These are phyloP conservation scores for Apogon hyalosoma DNA, from an alignment of 2,797 vertebrate genomes.

Conservation along the genomic window DNA sequence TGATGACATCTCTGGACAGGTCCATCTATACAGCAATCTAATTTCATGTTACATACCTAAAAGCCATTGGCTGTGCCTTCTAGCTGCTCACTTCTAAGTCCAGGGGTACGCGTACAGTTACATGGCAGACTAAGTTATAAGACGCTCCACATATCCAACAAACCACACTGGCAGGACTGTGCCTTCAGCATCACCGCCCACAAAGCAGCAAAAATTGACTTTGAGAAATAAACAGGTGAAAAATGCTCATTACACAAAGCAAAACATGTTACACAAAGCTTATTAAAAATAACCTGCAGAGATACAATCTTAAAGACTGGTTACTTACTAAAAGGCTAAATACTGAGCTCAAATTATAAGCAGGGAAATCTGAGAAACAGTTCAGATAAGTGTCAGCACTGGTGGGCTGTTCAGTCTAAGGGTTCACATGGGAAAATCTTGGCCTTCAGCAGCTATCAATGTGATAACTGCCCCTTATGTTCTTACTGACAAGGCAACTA, in stretches of 20 bases:
- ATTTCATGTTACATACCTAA: background rate
- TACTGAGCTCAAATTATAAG: conserved; percentile 20
- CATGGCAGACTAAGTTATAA: background rate
- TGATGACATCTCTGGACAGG: too few relatives aligned
- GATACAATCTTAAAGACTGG: background rate
- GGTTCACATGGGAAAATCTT: conserved; percentile 5
- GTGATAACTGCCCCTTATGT: conserved; percentile 34
- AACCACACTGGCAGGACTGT: conserved; percentile 6
- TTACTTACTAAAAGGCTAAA: conserved; percentile 17
- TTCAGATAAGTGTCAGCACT: background rate
- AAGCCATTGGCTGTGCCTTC: background rate
- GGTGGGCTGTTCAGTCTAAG: background rate
- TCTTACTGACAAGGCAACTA: conserved; percentile 17
- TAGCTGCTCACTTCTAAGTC: background rate
- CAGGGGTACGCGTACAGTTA: background rate
- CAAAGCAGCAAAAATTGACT: conserved; percentile 13
- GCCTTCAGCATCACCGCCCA: conserved; percentile 11
- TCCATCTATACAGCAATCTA: background rate
- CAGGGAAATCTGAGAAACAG: background rate
- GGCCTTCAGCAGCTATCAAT: conserved; percentile 17
- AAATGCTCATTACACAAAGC: background rate
- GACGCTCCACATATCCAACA: conserved; percentile 6
- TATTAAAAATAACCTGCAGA: background rate
- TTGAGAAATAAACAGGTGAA: conserved; percentile 6
- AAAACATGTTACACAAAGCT: background rate